Evolutionary conservation across 1,140 invertebrate genomes (phyloP).

Genomic region (Drosophila arizonae): DNA sequence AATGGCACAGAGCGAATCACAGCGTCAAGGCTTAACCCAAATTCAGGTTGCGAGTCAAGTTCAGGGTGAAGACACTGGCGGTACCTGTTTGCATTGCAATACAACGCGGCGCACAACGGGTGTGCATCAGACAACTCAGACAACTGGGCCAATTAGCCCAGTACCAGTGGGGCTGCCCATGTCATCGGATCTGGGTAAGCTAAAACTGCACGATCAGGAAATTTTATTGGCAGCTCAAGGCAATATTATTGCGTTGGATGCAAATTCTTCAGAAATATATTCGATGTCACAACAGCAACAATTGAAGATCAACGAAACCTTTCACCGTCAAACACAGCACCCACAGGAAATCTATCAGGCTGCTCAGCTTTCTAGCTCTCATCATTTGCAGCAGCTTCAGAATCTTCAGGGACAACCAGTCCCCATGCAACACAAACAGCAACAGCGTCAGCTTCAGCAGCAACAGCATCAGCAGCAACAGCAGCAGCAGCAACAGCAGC

Average conservation of each 20-base stretch:
- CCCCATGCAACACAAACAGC: neutral
- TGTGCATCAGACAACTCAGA: slow-evolving; percentile 82
- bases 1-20: neutral
- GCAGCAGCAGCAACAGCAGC: slow-evolving; percentile 21
- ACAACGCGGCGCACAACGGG: slow-evolving; percentile 78
- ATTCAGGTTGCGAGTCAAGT: neutral
- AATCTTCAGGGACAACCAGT: slow-evolving; percentile 16
- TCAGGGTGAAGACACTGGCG: slow-evolving; percentile 23
- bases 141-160: slow-evolving; percentile 81
- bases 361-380: neutral
- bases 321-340: slow-evolving; percentile 10
- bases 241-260: neutral
- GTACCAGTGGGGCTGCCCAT: slow-evolving; percentile 65
- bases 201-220: slow-evolving; percentile 24
- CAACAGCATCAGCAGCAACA: neutral
- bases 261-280: neutral
- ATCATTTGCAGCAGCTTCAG: slow-evolving; percentile 33
- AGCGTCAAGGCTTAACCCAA: slow-evolving; percentile 9
- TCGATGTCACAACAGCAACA: slow-evolving; percentile 2
- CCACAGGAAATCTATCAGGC: slow-evolving; percentile 17
- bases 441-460: slow-evolving; percentile 37
- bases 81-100: slow-evolving; percentile 79
- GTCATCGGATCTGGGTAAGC: slow-evolving; percentile 3
- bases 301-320: neutral
- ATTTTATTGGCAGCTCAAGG: slow-evolving; percentile 6